Base-by-base conservation (phyloP, 2,797 vertebrate species). In the Orestias chungarensis region DNA sequence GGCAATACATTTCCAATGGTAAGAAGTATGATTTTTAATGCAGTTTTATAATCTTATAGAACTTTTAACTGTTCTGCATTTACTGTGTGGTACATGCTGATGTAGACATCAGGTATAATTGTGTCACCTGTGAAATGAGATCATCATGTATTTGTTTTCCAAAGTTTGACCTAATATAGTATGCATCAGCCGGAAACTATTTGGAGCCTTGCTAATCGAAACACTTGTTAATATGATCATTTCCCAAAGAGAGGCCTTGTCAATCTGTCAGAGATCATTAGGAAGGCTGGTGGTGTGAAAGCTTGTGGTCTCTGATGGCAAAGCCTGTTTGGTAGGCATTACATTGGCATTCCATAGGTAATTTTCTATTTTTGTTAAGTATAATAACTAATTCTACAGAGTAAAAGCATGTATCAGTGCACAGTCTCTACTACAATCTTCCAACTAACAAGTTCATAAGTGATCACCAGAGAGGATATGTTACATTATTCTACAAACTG, bases 201-300 rank as follows among this genome's bases (percentile, higher is more conserved):
- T 91, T 90, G 86, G 80, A 89, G 86, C 65, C 62, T 40, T 1
- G 72, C 83, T 88, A 88, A 94, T 94, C 93, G 82, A 94, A 94
- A 91, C 82, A 49, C 74, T 81, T 82, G 81, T 82, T 92, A 90
- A 82, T 86, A 89, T 89, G 86, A 87, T 64, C 86, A 86, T 81
- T 88, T 88, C 91, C 84, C 25, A 75, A 88, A 89, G 91, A 86
- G 79, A 70, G 46, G 83, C 77, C 90, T 83, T 89, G 90, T 94
- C 93, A 91, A 79, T 88, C 90, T 92, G 93, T 94, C 92, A 91
- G 89, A 91, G 86, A 89, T 93, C 86, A 88, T 94, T 93, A 94
- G 79, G 76, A 42, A 64, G 73, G 70, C 78, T 74, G 79, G 11
- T 71, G 85, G 73, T 75, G 69, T 81, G 88, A 91, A 90, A 74